Evolutionary conservation across 1,140 invertebrate species (phyloP).

Genomic region (Drosophila sulfurigaster): DNA sequence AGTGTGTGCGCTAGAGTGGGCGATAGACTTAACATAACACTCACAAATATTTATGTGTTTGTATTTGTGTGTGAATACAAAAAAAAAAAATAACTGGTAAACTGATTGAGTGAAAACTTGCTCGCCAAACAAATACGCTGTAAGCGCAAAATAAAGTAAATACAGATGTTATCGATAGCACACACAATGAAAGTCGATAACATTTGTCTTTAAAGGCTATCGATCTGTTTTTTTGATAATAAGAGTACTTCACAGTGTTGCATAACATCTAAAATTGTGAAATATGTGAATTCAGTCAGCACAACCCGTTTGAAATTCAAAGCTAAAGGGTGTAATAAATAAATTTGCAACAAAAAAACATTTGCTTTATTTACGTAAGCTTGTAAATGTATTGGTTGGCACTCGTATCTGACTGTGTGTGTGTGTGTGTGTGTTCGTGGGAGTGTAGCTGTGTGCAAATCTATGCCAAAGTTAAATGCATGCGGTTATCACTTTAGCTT

Average conservation of each 20-base stretch:
- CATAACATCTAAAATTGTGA: too few species aligned
- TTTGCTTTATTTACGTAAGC: constrained; percentile 22
- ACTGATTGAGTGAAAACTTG: background rate
- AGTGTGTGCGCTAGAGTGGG: constrained; percentile 6
- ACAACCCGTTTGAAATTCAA: background rate
- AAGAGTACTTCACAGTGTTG: background rate
- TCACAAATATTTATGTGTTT: background rate
- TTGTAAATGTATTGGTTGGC: constrained; percentile 19
- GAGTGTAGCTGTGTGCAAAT: constrained; percentile 5
- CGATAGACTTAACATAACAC: constrained; percentile 9
- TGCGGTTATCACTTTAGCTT: constrained; percentile 42
- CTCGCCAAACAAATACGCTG: background rate
- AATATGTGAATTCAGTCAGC: background rate
- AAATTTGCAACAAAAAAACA: constrained; percentile 29
- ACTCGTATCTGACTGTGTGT: constrained; percentile 1
- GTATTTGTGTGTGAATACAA: constrained; percentile 1
- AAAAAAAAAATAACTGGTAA: background rate
- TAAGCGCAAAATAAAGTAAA: background rate
- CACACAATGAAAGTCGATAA: background rate
- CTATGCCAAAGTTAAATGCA: constrained; percentile 57
- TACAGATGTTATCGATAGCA: too few species aligned
- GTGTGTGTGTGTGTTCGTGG: background rate
- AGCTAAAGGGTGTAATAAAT: constrained; percentile 24
- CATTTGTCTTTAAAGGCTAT: background rate
- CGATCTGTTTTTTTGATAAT: background rate